These are phyloP conservation scores for Chinchilla lanigera DNA, from an alignment of 2,113 vertebrate species.

Conservation along the genomic window DNA sequence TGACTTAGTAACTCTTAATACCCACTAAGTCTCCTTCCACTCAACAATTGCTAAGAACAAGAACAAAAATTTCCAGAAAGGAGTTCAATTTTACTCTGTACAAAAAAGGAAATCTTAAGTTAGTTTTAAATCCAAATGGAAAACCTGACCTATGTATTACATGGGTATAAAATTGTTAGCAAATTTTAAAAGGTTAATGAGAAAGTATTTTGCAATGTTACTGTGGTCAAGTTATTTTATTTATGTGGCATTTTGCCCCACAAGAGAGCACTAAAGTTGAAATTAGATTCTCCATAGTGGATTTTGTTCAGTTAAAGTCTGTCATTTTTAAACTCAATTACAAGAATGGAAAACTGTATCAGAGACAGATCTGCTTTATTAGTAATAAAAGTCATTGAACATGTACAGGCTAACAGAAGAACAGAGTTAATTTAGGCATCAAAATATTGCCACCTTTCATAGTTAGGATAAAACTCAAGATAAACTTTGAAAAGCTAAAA, in stretches of 20 bases:
- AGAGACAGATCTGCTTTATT: slow-evolving; percentile 59
- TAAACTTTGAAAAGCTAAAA: slow-evolving; percentile 36
- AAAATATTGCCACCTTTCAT: neutral
- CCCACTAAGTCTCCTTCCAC: neutral
- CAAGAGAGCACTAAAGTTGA: slow-evolving; percentile 28
- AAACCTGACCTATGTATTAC: neutral
- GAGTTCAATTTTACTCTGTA: neutral
- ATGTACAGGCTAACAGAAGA: neutral
- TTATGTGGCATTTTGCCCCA: slow-evolving; percentile 67
- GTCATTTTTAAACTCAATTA: slow-evolving; percentile 68
- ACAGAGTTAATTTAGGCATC: slow-evolving; percentile 13
- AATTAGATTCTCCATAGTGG: slow-evolving; percentile 50
- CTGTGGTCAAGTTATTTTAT: slow-evolving; percentile 52
- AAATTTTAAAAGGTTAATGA: slow-evolving; percentile 66
- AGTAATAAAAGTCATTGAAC: slow-evolving; percentile 23
- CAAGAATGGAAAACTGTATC: slow-evolving; percentile 57
- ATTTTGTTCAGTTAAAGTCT: slow-evolving; percentile 59
- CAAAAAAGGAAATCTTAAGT: neutral
- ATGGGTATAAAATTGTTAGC: neutral
- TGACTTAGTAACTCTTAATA: neutral
- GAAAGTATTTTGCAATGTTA: neutral
- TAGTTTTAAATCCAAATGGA: neutral
- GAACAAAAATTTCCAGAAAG: neutral
- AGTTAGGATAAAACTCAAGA: slow-evolving; percentile 34
- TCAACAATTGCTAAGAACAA: neutral